Evolutionary conservation across 2,113 vertebrate species (phyloP), one percentile per base, ranked within the genome.

Genomic region (Zapus hudsonius): DNA sequence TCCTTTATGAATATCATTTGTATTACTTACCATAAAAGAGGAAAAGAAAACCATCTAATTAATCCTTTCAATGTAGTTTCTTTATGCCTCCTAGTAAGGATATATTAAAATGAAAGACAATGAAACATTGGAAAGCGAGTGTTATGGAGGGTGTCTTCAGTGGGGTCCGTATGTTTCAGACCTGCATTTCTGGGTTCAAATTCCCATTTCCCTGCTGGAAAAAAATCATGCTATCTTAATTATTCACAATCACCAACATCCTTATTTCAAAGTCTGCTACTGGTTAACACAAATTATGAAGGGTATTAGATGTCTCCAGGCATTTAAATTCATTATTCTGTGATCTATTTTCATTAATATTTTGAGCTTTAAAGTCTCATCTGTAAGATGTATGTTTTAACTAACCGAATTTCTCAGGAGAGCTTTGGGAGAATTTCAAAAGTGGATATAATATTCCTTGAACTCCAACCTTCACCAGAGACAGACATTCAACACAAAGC

Each of bases 21-120:
- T 8, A 9, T 20, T n/a, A 16, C 17, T 59, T 7, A 57, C 33
- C 85, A 19, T 74, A 78, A 73, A 93, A 64, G 15, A 92, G 47
- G 9, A 73, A 23, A 70, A 29, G 17, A 63, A 19, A n/a, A n/a
- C 52, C 16, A n/a, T 11, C 25, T 40, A 69, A 6, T 82, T 82
- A 57, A 84, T 92, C 79, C 80, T 75, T 66, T 87, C 85, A 31
- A 61, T 8, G 57, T 80, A 87, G 9, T 61, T 82, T 90, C 40
- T 59, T 78, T 57, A 36, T 55, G 61, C 7, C 17, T 78, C 79
- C 27, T 66, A 25, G 31, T 76, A 23, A 87, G 22, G 15, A 89
- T 42, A 3, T 23, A n/a, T 73, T 52, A 83, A 29, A 20, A 76
- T 47, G 22, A 2, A 79, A 83, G 16, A 72, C 31, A 29, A n/a